Base-by-base conservation (phyloP, 92 coral and sea anemone species). In the Ricordea florida region DNA sequence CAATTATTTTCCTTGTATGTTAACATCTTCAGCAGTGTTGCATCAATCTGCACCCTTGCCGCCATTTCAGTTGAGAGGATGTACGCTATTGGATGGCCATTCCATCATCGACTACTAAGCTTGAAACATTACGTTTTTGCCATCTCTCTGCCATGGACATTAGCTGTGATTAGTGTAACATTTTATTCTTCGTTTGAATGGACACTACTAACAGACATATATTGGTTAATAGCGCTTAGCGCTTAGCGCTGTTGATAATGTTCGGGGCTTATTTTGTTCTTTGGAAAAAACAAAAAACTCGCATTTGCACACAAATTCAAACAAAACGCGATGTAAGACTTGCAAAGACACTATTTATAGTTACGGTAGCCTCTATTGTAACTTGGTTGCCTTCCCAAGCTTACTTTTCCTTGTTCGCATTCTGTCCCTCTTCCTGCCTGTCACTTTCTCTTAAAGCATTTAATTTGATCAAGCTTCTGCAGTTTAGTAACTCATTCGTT, bases 11-110 rank as follows among this genome's bases (percentile, higher is more conserved):
- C 10, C 33, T 1, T 10, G 1, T 26, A 10, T 27, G 20, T 1
- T 28, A 37, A 53, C 61, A 29, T 53, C 15, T 53, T 13, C 1
- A 53, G 35, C 20, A 37, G 61, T 2, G 17, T 26, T 1, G 16
- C 35, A 6, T 53, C 61, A 3, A 14, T 53, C 10, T 53, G 14
- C 3, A 53, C 61, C 8, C 35, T 53, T 26, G 61, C 61, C 17
- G 61, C 7, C 4, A 28, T 53, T 53, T 53, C 61, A 15, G 14
- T 53, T 33, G 61, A 53, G 21, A 27, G 61, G 17, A 53, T 53
- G 61, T 53, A 5, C 61, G 61, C 61, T 22, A 15, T 53, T 15
- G 61, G 61, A 9, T 53, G 61, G 61, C 61, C 61, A 26, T 1
- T 53, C n/a, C 61, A 37, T 8, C 35, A 53, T 37, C 27, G 61